These are phyloP conservation scores for Paratilapia polleni DNA, from an alignment of 2,113 vertebrate genomes.

Conservation along the genomic window DNA sequence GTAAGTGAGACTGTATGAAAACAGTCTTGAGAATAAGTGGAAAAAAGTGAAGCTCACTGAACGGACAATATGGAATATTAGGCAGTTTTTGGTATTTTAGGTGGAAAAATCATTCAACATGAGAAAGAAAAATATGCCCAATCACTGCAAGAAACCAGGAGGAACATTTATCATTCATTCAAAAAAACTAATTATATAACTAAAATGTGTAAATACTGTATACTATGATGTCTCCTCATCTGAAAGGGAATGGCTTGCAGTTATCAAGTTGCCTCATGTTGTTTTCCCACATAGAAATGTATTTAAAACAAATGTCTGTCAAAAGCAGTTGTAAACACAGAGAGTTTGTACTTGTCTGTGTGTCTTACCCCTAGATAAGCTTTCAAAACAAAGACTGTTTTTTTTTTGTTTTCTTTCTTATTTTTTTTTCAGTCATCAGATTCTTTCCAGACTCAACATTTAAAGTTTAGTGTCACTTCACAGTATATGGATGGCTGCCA, in stretches of 20 bases:
- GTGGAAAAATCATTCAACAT: not conserved
- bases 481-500: slow-evolving; percentile 16
- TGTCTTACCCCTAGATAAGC: slow-evolving; percentile 71
- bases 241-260: slow-evolving; percentile 68
- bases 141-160: slow-evolving; percentile 61
- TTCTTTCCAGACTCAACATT: slow-evolving; percentile 54
- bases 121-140: slow-evolving; percentile 27
- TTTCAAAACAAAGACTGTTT: slow-evolving; percentile 66
- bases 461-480: slow-evolving; percentile 23
- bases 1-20: slow-evolving; percentile 17
- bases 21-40: not conserved
- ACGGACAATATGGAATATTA: slow-evolving; percentile 45
- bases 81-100: not conserved
- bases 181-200: slow-evolving; percentile 49
- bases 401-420: slow-evolving; percentile 59
- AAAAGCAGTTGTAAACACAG: slow-evolving; percentile 54
- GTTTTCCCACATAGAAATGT: slow-evolving; percentile 55
- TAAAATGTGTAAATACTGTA: slow-evolving; percentile 66
- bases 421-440: slow-evolving; percentile 49
- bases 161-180: slow-evolving; percentile 23
- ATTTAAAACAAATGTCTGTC: slow-evolving; percentile 52
- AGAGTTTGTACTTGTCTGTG: slow-evolving; percentile 45
- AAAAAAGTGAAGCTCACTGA: slow-evolving; percentile 27
- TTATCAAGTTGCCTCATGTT: slow-evolving; percentile 74
- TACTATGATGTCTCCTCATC: slow-evolving; percentile 34